These are phyloP conservation scores for Sinocyclocheilus anshuiensis DNA, from an alignment of 2,113 vertebrate genomes.

Conservation along the genomic window DNA sequence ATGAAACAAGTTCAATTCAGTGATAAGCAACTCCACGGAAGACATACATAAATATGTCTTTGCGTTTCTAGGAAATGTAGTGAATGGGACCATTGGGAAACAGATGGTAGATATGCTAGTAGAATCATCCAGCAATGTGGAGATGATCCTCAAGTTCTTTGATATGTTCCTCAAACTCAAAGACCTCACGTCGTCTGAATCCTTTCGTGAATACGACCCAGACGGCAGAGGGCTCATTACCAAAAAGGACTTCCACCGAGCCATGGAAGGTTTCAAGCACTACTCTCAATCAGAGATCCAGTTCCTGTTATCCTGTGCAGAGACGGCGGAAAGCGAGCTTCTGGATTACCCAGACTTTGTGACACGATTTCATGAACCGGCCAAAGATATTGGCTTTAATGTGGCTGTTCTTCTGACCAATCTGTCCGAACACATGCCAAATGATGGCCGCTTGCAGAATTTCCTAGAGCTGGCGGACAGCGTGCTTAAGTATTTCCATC, in stretches of 20 bases:
- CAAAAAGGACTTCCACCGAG: conserved; percentile 91
- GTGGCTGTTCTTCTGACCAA: conserved; percentile 93
- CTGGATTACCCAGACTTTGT: conserved; percentile 89
- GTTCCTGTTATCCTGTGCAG: conserved; percentile 87
- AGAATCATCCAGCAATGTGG: conserved; percentile 91
- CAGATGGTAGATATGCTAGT: conserved; percentile 99
- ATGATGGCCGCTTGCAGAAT: conserved; percentile 82
- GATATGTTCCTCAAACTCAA: conserved; percentile 97
- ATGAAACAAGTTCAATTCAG: background rate
- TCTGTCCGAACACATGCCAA: conserved; percentile 94
- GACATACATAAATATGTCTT: background rate
- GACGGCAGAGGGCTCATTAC: conserved; percentile 88
- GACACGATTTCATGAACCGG: conserved; percentile 90
- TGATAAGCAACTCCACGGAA: background rate
- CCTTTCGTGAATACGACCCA: conserved; percentile 88
- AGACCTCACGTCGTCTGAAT: conserved; percentile 88
- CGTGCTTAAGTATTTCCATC: conserved; percentile 89
- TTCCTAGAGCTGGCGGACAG: conserved; percentile 89
- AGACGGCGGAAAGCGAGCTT: conserved; percentile 86
- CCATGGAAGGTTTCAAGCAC: conserved; percentile 91
- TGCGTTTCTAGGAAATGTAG: conserved; percentile 83
- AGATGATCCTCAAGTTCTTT: conserved; percentile 96
- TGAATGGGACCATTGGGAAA: conserved; percentile 95
- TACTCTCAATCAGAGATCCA: conserved; percentile 86
- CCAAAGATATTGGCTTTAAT: conserved; percentile 95